phyloP scores from a whole-genome alignment of 1,140 invertebrate genomes.

The Diorhabda sublineata region DNA sequence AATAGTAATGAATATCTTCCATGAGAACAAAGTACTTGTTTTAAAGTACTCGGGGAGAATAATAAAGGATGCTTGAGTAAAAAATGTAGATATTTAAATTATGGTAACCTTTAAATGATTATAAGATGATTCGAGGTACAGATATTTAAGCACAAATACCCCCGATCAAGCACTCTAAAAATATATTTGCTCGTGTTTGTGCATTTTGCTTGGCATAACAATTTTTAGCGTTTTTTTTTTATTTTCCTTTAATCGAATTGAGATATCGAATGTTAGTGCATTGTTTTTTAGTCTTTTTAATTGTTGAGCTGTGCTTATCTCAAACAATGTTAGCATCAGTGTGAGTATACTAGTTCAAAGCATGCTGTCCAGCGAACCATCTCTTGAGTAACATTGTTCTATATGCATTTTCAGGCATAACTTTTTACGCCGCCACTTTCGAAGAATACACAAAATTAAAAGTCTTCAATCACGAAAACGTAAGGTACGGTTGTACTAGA shows the following conservation, averaged over 20 bases:
- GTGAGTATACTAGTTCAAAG: constrained; percentile 11
- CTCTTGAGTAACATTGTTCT: neutral
- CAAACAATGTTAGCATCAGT: constrained; percentile 9
- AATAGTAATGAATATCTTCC: too few species aligned
- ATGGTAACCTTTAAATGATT: too few species aligned
- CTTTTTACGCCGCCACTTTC: constrained; percentile 33
- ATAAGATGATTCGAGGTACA: too few species aligned
- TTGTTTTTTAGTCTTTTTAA: neutral
- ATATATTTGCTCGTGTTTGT: neutral
- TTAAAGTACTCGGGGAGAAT: too few species aligned
- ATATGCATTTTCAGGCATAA: constrained; percentile 22
- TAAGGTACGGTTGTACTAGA: constrained; percentile 54
- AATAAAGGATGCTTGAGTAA: too few species aligned
- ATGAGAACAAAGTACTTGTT: too few species aligned
- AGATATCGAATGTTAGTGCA: neutral
- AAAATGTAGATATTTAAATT: too few species aligned
- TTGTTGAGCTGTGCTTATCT: constrained; percentile 10
- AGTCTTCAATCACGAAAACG: constrained; percentile 33
- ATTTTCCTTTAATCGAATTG: too few species aligned
- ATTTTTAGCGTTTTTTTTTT: neutral
- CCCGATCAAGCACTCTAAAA: neutral
- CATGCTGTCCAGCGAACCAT: constrained; percentile 3
- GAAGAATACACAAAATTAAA: constrained; percentile 38
- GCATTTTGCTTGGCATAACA: neutral
- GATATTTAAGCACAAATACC: too few species aligned